A percentile compares a stretch with the other conserved stretches of the same genome.
phyloP scores from a whole-genome alignment of 2,888 invertebrate species.

The Tachina grossa region DNA sequence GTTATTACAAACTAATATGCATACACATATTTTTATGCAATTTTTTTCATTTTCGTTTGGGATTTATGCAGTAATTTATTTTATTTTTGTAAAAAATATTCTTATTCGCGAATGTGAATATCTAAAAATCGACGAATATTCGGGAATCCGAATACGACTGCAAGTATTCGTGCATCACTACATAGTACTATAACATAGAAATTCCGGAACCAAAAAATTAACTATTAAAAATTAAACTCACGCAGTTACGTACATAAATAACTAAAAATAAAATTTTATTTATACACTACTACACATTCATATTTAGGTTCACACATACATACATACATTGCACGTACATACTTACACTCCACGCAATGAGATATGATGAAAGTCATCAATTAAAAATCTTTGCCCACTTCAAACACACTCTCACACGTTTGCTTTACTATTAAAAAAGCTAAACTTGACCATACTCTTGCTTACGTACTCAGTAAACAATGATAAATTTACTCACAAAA shows the following conservation, averaged over 20 bases:
- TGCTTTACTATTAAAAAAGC: neutral
- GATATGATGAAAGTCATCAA: slow-evolving; percentile 36
- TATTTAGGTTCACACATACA: neutral
- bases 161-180: too few relatives aligned
- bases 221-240: slow-evolving; percentile 37
- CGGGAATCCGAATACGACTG: too few relatives aligned
- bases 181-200: too few relatives aligned
- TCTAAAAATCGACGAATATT: too few relatives aligned
- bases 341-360: slow-evolving; percentile 3
- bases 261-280: neutral
- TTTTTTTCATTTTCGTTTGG: too few relatives aligned
- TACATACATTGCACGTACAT: neutral
- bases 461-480: slow-evolving; percentile 36
- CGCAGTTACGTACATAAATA: neutral
- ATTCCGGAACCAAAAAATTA: neutral
- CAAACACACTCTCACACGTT: neutral
- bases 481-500: slow-evolving; percentile 34
- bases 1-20: too few relatives aligned
- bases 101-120: too few relatives aligned
- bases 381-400: slow-evolving; percentile 19
- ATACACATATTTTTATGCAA: too few relatives aligned
- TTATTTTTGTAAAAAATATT: too few relatives aligned
- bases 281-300: neutral
- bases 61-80: too few relatives aligned
- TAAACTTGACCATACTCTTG: slow-evolving; percentile 56